Base-by-base conservation (phyloP, 2,797 vertebrate genomes). In the Hylomyscus alleni region DNA sequence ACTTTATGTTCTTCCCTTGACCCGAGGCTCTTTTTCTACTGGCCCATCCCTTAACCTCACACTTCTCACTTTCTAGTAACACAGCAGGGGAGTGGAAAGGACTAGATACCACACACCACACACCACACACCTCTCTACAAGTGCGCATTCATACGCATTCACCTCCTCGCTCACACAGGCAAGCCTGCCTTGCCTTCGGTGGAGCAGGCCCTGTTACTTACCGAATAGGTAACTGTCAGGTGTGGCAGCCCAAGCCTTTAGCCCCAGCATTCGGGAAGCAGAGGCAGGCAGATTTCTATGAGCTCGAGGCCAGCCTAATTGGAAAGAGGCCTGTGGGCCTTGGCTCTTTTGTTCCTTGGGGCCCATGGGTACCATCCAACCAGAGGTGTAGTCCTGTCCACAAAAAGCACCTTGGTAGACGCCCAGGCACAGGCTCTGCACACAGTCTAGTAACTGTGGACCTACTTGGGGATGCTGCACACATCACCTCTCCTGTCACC, bases 401-500 rank as follows among this genome's bases (percentile, higher is more conserved):
- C 29, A 62, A 4, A 31, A 3, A 13, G 58, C 15, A 34, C 72
- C 15, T 24, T 44, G 6, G 78, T 54, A n/a, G 31, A 37, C n/a
- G 47, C 50, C 47, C 4, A 62, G 83, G 9, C 6, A 31, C 1
- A 20, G 26, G n/a, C 26, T 54, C 50, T 56, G 40, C 14, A 34
- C 37, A 82, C 56, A 24, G 24, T 73, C 76, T 3, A 22, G 69
- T 29, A 77, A 69, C 56, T 12, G 29, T 60, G 24, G 20, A 60
- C 31, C 52, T 24, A 40, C 0, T 0, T 4, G 17, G n/a, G 56
- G 54, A 67, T 37, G 9, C 2, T 3, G 8, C 73, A 14, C 3
- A 34, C 0, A 26, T 72, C 0, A 3, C 44, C 54, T 82, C 77
- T 81, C 19, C 29, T 31, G 17, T 10, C n/a, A 67, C 11, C 20